Percentiles rank a stretch among this genome's conserved stretches.
Conservation (phyloP, 2,888 invertebrate species). For the Salticus scenicus region DNA sequence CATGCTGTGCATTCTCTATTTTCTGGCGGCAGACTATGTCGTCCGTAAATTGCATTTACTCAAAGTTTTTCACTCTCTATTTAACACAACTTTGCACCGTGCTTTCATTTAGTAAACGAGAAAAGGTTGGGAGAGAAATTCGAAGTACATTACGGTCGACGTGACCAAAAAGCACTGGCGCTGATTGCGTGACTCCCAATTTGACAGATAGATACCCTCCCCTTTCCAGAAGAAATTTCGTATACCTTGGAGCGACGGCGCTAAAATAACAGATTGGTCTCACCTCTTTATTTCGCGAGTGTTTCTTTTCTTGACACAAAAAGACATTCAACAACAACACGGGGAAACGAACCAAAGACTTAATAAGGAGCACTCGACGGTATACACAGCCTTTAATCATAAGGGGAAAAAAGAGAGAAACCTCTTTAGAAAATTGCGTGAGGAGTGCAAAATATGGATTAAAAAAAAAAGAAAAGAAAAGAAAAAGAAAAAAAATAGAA, state of each 20-base stretch:
- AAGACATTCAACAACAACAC: neutral
- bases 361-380: conserved; percentile 16
- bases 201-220: neutral
- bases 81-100: neutral
- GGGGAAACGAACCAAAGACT: conserved; percentile 23
- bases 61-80: neutral
- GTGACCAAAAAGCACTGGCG: conserved; percentile 5
- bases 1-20: neutral
- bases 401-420: neutral
- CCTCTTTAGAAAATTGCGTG: neutral
- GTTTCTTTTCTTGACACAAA: conserved; percentile 22
- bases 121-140: no score
- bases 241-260: conserved; percentile 14
- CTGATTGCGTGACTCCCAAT: neutral
- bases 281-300: conserved; percentile 33
- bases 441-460: no score
- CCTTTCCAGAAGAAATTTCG: neutral
- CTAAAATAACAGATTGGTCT: conserved; percentile 35
- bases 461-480: no score
- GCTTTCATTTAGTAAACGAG: neutral
- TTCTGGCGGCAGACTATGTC: neutral
- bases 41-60: conserved; percentile 3
- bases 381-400: neutral
- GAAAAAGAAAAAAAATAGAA: no score
- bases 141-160: neutral